Evolutionary conservation across 2,113 vertebrate species (phyloP).

Genomic region (Cairina moschata): DNA sequence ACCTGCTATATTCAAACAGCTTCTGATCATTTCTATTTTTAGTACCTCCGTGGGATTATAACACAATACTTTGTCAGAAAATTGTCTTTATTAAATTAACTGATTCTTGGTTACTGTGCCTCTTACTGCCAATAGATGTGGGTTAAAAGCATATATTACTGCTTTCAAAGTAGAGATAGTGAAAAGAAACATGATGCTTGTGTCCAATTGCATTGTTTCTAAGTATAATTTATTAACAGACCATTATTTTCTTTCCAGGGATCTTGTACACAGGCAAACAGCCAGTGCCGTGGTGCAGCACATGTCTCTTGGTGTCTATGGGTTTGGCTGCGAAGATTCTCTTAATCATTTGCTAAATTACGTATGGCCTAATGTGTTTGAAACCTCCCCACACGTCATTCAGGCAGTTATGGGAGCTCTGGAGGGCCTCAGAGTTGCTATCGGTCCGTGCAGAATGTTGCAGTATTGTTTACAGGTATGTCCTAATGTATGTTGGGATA

Average conservation of each 20-base stretch:
- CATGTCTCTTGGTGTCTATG: constrained; percentile 97
- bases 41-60: background rate
- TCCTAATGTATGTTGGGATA: rapidly evolving
- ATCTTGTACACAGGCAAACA: constrained; percentile 96
- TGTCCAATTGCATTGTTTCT: background rate
- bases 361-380: constrained; percentile 98
- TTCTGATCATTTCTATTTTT: background rate
- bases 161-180: background rate
- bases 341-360: constrained; percentile 97
- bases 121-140: background rate
- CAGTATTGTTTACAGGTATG: constrained; percentile 97
- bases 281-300: constrained; percentile 98
- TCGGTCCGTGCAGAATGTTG: constrained; percentile 96
- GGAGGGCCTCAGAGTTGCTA: constrained; percentile 94
- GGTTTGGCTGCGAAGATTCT: constrained; percentile 97
- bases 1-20: background rate
- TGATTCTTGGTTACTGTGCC: background rate
- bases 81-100: background rate
- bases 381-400: constrained; percentile 98
- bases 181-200: background rate
- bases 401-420: constrained; percentile 98
- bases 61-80: background rate
- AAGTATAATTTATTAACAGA: background rate
- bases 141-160: background rate
- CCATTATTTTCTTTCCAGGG: constrained; percentile 74